Base-by-base conservation (phyloP, 2,113 vertebrate genomes). In the Tylochromis polylepis region DNA sequence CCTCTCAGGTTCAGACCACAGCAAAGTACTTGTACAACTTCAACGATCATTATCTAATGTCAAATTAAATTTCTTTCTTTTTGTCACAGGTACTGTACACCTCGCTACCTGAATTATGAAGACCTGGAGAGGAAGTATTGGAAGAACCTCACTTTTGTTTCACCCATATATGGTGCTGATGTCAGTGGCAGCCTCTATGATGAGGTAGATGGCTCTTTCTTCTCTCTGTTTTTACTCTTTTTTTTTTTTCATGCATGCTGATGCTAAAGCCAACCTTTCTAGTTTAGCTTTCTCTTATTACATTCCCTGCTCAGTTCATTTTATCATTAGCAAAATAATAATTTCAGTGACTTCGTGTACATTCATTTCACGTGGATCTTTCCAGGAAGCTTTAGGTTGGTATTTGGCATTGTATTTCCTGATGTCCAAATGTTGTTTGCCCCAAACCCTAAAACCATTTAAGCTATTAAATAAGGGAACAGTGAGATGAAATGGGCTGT, bases 51-150 rank as follows among this genome's bases (percentile, higher is more conserved):
- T 15, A 10, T 75, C 70, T 75, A 10, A 8, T 57, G 57, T 11
- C 3, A 57, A 81, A 72, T 86, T 2, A 12, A 16, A 75, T 16
- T 43, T 36, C 3, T 57, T 10, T 72, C 22, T 24, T 62, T 12
- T 67, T 75, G 12, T 84, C 14, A 56, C 93, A 99, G 98, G 94
- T 99, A 98, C 90, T 99, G 98, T 85, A 99, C 98, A 8, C 98
- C 98, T n/a, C 98, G 98, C 31, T 99, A 99, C 86, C 97, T 97
- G 1, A 99, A 99, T 81, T 99, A 99, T 86, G 98, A 99, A 94
- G 98, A 99, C 87, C 97, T 99, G 81, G 98, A 99, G 92, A 97
- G 98, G 75, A 99, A 99, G 85, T 99, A 99, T 85, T 99, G 98
- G 98, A 99, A 98, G 93, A 99, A 99, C 90, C 96, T 99, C 38